phyloP scores from a whole-genome alignment of 2,888 invertebrate genomes.

The Heliothis peltigera region DNA sequence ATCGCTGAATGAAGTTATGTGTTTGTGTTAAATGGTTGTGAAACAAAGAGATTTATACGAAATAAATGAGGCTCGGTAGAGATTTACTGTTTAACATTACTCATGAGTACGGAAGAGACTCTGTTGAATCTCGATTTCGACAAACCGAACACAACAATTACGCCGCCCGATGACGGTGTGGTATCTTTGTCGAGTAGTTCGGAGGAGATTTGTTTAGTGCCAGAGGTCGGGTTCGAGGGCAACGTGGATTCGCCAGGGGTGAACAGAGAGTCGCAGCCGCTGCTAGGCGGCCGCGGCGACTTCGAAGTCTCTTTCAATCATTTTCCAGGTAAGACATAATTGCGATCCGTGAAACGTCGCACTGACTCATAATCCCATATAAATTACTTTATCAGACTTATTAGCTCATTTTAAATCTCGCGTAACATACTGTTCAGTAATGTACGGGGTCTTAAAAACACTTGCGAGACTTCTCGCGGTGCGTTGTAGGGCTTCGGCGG shows the following conservation, averaged over 20 bases:
- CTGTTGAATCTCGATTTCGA: conserved; percentile 91
- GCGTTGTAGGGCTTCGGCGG: conserved; percentile 71
- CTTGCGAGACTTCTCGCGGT: conserved; percentile 70
- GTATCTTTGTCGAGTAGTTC: conserved; percentile 90
- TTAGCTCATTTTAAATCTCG: conserved; percentile 54
- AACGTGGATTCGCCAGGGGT: conserved; percentile 95
- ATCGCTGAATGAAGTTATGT: conserved; percentile 78
- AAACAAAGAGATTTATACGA: conserved; percentile 87
- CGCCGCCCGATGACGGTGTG: conserved; percentile 90
- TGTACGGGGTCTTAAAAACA: conserved; percentile 50
- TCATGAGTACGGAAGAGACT: conserved; percentile 91
- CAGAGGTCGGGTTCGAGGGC: conserved; percentile 95
- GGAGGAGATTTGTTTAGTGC: conserved; percentile 94
- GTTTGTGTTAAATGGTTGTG: conserved; percentile 88
- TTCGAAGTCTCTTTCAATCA: conserved; percentile 94
- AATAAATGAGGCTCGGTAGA: conserved; percentile 89
- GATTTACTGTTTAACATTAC: conserved; percentile 84
- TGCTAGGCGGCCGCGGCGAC: conserved; percentile 95
- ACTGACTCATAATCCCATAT: conserved; percentile 64
- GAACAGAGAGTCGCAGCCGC: conserved; percentile 98
- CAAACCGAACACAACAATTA: conserved; percentile 84
- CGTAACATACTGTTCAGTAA: conserved; percentile 31
- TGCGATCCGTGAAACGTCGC: conserved; percentile 54
- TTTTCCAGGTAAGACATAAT: conserved; percentile 93
- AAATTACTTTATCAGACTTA: conserved; percentile 61